Conservation (phyloP, 2,797 vertebrate species). For the Zenarchopterus dispar region DNA sequence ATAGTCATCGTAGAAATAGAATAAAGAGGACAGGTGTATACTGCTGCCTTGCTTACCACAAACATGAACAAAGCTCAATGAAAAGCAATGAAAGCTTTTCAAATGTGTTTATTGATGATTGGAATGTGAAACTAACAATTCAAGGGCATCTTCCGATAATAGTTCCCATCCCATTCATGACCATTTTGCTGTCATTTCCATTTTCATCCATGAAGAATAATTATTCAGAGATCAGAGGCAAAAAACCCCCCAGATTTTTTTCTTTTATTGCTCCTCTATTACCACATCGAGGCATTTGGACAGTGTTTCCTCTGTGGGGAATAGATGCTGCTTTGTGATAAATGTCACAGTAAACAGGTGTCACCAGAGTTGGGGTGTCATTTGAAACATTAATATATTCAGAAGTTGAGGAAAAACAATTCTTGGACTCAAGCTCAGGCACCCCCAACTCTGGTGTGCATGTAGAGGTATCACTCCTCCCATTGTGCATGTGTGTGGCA, state of each 20-base stretch:
- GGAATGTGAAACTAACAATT: constrained; percentile 4
- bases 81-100: background rate
- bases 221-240: too few relatives aligned
- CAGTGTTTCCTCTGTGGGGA: constrained; percentile 24
- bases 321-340: constrained; percentile 12
- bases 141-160: constrained; percentile 10
- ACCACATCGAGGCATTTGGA: constrained; percentile 18
- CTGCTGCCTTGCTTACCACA: background rate
- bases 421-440: background rate
- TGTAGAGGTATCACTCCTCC: constrained; percentile 4
- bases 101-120: background rate
- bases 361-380: constrained; percentile 37
- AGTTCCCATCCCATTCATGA: constrained; percentile 20
- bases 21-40: too few relatives aligned
- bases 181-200: constrained; percentile 1
- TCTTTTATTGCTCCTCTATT: background rate
- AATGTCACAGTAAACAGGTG: background rate
- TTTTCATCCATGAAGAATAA: constrained; percentile 21
- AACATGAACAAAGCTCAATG: too few relatives aligned
- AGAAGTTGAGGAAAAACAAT: background rate
- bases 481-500: constrained; percentile 1
- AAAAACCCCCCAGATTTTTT: too few relatives aligned
- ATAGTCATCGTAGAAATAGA: too few relatives aligned
- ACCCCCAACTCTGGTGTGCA: constrained; percentile 48
- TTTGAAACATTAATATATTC: background rate